A percentile compares a stretch with the other conserved stretches of the same genome.
Conservation (phyloP, 1,140 invertebrate genomes). For the Venturia canescens region DNA sequence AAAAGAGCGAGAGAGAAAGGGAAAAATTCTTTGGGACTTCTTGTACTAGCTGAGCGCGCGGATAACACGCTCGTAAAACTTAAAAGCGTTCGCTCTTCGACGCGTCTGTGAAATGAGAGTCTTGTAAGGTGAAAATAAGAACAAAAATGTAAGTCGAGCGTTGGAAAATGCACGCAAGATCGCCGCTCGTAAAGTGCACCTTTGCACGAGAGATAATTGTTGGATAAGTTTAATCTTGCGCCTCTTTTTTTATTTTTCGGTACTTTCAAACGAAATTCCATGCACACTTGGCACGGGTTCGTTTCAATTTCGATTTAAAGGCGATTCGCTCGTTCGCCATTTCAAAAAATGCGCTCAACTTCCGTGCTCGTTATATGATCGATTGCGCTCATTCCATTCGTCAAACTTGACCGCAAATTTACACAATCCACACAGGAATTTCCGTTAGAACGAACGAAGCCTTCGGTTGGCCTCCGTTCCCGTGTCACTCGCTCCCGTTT, state of each 20-base stretch:
- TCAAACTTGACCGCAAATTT: too few relatives aligned
- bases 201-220: slow-evolving; percentile 2
- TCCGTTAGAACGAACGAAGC: too few relatives aligned
- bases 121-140: background rate
- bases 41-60: background rate
- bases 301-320: too few relatives aligned
- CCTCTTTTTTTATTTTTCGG: background rate
- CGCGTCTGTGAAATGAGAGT: slow-evolving; percentile 1
- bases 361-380: too few relatives aligned
- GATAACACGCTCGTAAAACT: slow-evolving; percentile 20
- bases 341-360: too few relatives aligned
- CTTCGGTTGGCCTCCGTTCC: too few relatives aligned
- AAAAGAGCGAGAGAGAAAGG: background rate
- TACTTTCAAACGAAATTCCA: too few relatives aligned
- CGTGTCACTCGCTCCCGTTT: too few relatives aligned
- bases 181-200: background rate
- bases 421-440: too few relatives aligned
- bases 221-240: background rate
- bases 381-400: too few relatives aligned
- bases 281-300: too few relatives aligned
- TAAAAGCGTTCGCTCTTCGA: slow-evolving; percentile 8
- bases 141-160: background rate
- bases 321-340: too few relatives aligned
- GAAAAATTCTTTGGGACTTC: background rate
- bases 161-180: slow-evolving; percentile 1